Percentiles rank a stretch among this genome's conserved stretches.
Conservation (phyloP, 2,888 invertebrate species). For the Meiosimyza decipiens region DNA sequence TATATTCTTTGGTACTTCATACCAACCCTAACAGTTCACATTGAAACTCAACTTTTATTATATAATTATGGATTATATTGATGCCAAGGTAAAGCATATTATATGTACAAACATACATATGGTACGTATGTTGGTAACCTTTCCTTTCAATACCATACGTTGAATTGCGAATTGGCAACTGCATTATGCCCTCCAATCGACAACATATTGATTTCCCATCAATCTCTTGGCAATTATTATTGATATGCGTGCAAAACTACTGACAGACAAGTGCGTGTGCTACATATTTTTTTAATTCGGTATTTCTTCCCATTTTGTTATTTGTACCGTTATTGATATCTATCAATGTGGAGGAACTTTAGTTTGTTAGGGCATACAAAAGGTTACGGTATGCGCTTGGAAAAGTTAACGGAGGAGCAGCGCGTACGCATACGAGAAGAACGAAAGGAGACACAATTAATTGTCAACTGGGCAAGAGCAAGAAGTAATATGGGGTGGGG, state of each 20-base stretch:
- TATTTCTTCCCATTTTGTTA: neutral
- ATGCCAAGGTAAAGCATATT: neutral
- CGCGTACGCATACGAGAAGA: constrained; percentile 52
- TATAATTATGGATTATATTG: neutral
- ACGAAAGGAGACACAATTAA: constrained; percentile 54
- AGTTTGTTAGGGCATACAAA: constrained; percentile 25
- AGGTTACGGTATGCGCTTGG: constrained; percentile 52
- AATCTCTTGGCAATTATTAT: constrained; percentile 44
- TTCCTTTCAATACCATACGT: neutral
- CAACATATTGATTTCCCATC: constrained; percentile 53
- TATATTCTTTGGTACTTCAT: no score
- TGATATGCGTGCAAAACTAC: constrained; percentile 43
- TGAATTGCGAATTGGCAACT: no score
- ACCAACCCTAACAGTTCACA: no score
- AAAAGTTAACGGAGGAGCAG: constrained; percentile 51
- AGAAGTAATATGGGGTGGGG: no score
- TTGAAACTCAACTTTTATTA: no score
- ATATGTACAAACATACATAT: no score
- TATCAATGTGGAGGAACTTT: neutral
- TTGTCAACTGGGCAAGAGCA: constrained; percentile 45
- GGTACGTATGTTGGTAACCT: neutral
- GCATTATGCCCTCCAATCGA: no score
- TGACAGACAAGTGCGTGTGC: constrained; percentile 45
- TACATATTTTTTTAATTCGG: neutral
- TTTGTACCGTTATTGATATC: constrained; percentile 10